Base-by-base conservation (phyloP, 1,140 invertebrate genomes). In the Cherax destructor region DNA sequence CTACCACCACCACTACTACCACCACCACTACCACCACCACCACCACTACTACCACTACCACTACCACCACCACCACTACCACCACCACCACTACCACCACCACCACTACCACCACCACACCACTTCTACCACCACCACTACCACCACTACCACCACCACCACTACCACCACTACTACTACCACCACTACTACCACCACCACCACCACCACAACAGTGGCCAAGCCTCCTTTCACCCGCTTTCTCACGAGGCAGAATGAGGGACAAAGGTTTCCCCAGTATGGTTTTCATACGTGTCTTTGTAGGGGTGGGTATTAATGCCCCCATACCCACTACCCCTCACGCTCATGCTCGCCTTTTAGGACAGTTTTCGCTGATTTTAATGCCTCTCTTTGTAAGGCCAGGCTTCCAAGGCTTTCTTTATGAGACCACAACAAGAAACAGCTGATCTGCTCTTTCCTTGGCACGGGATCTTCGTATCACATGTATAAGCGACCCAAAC, bases 281-380 rank as follows among this genome's bases (percentile, higher is more conserved):
- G 88, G 88, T 90, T 90, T 90, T 83, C 88, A 84, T 90, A 65
- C 79, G 18, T 21, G 74, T 78, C 88, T 84, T 90, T 83, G 65
- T 90, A 50, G 80, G 30, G 11, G 11, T 18, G 56, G 74, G 9
- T 16, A 72, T 30, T 84, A 78, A 84, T 49, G 50, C 80, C 69
- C 59, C 24, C 41, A 21, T 41, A 18, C 11, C 30, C 83, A 47
- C 83, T 65, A 24, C 49, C 9, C 52, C 76, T 59, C 65, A 76
- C 1, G 18, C n/a, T 18, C 16, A 59, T 47, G 47, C 78, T 30
- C 21, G 13, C 69, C 69, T 79, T 77, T 56, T 47, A 61, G 30
- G 49, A 83, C 80, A 21, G 16, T 83, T 76, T 81, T 83, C 79
- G 65, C 13, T 10, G 65, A 52, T 61, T 87, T 87, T 79, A 59